phyloP scores from a whole-genome alignment of 1,140 invertebrate species.

The Aradophagus sp. region DNA sequence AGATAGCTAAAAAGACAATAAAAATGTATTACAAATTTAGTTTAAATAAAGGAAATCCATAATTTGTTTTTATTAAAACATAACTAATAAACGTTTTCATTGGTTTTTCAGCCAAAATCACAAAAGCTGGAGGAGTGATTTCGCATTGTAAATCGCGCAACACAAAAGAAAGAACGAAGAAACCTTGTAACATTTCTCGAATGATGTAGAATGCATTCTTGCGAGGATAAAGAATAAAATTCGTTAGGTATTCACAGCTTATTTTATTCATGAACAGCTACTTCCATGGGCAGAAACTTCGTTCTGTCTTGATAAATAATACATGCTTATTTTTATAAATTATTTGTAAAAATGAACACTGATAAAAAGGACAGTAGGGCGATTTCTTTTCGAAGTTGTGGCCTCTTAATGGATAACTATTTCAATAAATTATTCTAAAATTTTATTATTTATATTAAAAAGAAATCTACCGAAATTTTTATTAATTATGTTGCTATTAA shows the following conservation, averaged over 20 bases:
- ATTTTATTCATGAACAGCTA: constrained; percentile 30
- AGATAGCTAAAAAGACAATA: no score
- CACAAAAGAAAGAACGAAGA: constrained; percentile 4
- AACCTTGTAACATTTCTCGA: constrained; percentile 46
- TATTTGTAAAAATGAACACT: constrained; percentile 23
- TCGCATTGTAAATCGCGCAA: background rate
- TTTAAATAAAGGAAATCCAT: no score
- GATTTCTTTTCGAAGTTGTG: constrained; percentile 17
- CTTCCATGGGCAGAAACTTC: constrained; percentile 6
- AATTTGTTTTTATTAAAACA: no score
- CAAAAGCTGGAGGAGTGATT: constrained; percentile 61
- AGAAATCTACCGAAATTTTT: no score
- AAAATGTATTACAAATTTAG: no score
- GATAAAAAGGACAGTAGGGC: no score
- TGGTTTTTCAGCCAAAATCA: constrained; percentile 65
- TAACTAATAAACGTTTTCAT: no score
- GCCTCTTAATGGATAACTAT: constrained; percentile 19
- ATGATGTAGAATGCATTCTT: constrained; percentile 39
- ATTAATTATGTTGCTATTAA: no score
- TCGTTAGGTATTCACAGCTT: constrained; percentile 29
- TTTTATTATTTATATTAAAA: background rate
- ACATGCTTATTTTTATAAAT: no score
- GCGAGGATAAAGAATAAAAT: constrained; percentile 47
- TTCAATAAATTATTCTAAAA: constrained; percentile 27
- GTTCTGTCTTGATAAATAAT: no score